Base-by-base conservation (phyloP, 2,113 vertebrate species). In the Pica pica region DNA sequence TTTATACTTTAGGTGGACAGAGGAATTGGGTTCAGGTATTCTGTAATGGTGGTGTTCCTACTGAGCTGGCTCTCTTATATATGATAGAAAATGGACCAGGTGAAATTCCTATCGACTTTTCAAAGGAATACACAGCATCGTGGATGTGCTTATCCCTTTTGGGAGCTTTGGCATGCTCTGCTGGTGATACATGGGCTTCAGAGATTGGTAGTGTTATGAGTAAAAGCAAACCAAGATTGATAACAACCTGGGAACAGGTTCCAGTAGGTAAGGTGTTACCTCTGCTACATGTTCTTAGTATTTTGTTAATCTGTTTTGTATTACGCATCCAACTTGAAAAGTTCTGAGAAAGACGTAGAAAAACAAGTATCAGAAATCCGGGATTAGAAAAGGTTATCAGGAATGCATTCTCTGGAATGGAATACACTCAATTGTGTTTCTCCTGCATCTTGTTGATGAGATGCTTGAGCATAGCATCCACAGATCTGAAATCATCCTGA, bases 101-200 rank as follows among this genome's bases (percentile, higher is more conserved):
- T 61, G 99, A 99, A 98, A 99, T 99, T 55, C 97, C 99, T 6
- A 96, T 99, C 1, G 99, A 99, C 80, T 99, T 99, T 91, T 97
- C 98, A 16, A 98, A 98, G 77, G 98, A 99, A 55, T 99, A 99
- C 91, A 98, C 99, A 1, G 99, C 99, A 46, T 99, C 99, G 10
- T 99, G 99, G 99, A 99, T 99, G 98, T 99, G 99, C 78, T 96
- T 99, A 71, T 98, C 99, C n/a, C 98, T 99, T 46, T 94, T 99
- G 96, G 99, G 98, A 41, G 98, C 99, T 5, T 96, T 99, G 67
- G 98, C 99, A 12, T 98, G 98, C 97, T 99, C 98, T 96, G 95
- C 98, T 26, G 99, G 99, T 41, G 99, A 99, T 90, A 99, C 99
- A 1, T 99, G 99, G 99, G 99, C 99, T 71, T 99, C 99, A 11